Conservation (phyloP, 2,797 vertebrate species). For the Mareca penelope region DNA sequence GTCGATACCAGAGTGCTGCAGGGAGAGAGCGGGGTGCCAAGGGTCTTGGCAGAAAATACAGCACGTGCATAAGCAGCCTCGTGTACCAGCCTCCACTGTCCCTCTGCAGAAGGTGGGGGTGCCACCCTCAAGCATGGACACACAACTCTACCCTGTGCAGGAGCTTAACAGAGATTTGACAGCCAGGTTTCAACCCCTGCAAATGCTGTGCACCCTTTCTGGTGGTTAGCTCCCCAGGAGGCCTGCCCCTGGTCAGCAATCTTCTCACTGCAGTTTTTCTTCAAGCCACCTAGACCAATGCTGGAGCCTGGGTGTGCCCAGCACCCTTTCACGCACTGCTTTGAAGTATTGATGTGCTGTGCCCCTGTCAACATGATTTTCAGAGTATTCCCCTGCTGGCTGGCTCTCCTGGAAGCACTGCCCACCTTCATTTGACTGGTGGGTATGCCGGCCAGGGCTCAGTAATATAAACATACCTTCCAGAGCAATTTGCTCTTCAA, state of each 20-base stretch:
- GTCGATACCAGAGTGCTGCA: neutral
- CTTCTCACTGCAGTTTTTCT: neutral
- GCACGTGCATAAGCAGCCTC: neutral
- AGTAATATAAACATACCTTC: fast-evolving
- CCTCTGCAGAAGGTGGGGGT: neutral
- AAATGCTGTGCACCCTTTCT: neutral
- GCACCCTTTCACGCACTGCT: neutral
- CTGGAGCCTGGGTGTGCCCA: neutral
- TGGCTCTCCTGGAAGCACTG: neutral
- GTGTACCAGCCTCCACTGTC: neutral
- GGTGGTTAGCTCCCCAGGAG: neutral
- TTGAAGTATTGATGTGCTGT: fast-evolving
- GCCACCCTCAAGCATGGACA: neutral
- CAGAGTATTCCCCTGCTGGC: neutral
- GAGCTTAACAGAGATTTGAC: fast-evolving
- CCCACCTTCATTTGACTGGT: neutral
- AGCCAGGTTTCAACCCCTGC: neutral
- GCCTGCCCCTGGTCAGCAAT: neutral
- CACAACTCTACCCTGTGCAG: neutral
- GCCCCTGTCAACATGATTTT: neutral
- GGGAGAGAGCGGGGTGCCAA: neutral
- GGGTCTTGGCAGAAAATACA: neutral
- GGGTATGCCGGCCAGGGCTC: neutral
- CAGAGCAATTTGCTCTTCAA: neutral
- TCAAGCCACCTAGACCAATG: neutral